Evolutionary conservation across 92 coral and sea anemone genomes (phyloP), one percentile per base, ranked within the genome.

Genomic region (Heliopora coerulea): DNA sequence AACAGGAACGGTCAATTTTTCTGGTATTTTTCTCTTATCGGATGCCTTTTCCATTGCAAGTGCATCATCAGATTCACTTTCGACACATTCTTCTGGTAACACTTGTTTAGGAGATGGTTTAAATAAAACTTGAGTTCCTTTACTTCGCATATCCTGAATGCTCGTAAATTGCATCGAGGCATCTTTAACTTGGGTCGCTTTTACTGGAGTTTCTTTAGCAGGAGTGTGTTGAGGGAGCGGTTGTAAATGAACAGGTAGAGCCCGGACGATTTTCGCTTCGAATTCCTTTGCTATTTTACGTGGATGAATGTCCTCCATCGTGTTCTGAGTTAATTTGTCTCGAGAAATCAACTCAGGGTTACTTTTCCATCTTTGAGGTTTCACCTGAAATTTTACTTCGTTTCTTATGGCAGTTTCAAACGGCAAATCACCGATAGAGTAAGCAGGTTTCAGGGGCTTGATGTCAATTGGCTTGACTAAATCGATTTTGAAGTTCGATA

Each of bases 211-310:
- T 67, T 67, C 59, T 67, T 67, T 67, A 1, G 63, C 77, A 30
- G 77, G 63, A 28, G 56, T 70, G 17, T 44, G 77, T 21, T 70
- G 48, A 17, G 52, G 62, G 18, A 70, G 63, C n/a, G 77, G 77
- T 21, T 70, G 77, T 50, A 70, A 50, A 26, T 70, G 62, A 20
- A 70, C 77, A 8, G 77, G 77, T 27, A 70, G 33, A 3, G 50
- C 77, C 8, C 77, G 62, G 15, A 70, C 77, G 37, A 70, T 70
- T 35, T 70, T 70, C 17, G 77, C 35, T 70, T 70, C 77, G 26
- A 70, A 30, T 24, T 70, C 77, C 32, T 58, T 56, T 19, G 63
- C 30, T 9, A 15, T 62, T 54, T 70, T 70, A n/a, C 63, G 62
- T 35, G 20, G 34, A 11, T 23, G 26, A 15, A 44, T 46, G 24